phyloP scores from a whole-genome alignment of 1,140 invertebrate species.

The Drosophila busckii region DNA sequence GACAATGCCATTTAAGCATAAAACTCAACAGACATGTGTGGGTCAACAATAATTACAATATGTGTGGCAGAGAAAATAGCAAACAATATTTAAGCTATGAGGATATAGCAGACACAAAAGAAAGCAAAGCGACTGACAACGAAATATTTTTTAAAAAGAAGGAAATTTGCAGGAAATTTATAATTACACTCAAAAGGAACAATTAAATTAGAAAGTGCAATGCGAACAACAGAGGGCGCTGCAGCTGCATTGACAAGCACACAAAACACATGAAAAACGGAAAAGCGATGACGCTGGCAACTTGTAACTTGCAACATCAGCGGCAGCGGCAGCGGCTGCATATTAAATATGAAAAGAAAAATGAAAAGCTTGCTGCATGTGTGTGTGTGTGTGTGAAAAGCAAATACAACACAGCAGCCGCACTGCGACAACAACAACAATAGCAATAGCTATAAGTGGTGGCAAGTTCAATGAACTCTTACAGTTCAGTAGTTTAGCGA shows the following conservation, averaged over 20 bases:
- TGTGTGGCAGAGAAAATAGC: slow-evolving; percentile 39
- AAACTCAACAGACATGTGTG: slow-evolving; percentile 11
- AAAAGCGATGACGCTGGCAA: slow-evolving; percentile 41
- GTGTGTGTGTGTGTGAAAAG: slow-evolving; percentile 26
- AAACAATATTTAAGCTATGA: slow-evolving; percentile 58
- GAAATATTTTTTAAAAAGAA: background rate
- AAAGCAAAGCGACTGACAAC: slow-evolving; percentile 5
- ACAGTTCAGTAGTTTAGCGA: slow-evolving; percentile 76
- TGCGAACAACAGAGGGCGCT: slow-evolving; percentile 1
- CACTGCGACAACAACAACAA: slow-evolving; percentile 14
- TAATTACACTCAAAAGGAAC: slow-evolving; percentile 20
- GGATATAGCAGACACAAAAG: slow-evolving; percentile 33
- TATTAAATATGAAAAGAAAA: slow-evolving; percentile 55
- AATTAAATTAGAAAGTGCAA: slow-evolving; percentile 68
- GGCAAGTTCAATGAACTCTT: slow-evolving; percentile 72
- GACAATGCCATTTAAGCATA: slow-evolving; percentile 23
- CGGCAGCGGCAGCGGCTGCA: no score
- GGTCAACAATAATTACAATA: slow-evolving; percentile 28
- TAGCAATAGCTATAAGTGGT: background rate
- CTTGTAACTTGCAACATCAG: slow-evolving; percentile 65
- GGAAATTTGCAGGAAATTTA: background rate
- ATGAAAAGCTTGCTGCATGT: slow-evolving; percentile 26
- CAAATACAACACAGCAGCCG: slow-evolving; percentile 36
- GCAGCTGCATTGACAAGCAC: slow-evolving; percentile 25
- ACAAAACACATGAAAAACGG: slow-evolving; percentile 55